phyloP scores from a whole-genome alignment of 2,888 invertebrate genomes.

The Orthosia gracilis region DNA sequence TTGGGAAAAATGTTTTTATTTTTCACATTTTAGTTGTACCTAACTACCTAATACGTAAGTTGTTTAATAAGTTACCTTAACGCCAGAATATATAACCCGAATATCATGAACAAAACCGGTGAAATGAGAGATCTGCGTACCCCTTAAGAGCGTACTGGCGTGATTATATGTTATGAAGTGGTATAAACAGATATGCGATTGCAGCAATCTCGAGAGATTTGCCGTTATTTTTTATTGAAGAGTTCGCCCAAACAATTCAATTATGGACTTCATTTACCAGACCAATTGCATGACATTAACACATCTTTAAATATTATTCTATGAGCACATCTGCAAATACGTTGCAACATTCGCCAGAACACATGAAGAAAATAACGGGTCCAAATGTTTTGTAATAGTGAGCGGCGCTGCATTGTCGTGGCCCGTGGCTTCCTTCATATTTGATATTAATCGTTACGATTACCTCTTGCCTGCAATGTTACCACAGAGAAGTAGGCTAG shows the following conservation, averaged over 20 bases:
- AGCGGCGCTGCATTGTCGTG: constrained; percentile 71
- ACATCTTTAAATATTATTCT: constrained; percentile 12
- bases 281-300: constrained; percentile 31
- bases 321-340: constrained; percentile 44
- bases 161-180: too few species aligned
- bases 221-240: too few species aligned
- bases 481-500: constrained; percentile 11
- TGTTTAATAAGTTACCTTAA: too few species aligned
- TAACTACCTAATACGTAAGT: too few species aligned
- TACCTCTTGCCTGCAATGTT: constrained; percentile 37
- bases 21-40: too few species aligned
- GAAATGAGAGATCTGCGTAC: too few species aligned
- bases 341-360: constrained; percentile 54
- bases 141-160: too few species aligned
- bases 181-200: too few species aligned
- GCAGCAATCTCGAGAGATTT: too few species aligned
- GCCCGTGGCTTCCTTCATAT: constrained; percentile 69
- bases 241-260: background rate
- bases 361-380: constrained; percentile 62
- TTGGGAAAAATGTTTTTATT: too few species aligned
- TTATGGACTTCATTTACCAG: background rate
- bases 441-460: constrained; percentile 68
- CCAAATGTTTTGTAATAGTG: constrained; percentile 74
- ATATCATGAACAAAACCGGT: too few species aligned
- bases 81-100: too few species aligned